Evolutionary conservation across 2,888 invertebrate genomes (phyloP).

Genomic region (Drosophila nigricruria): DNA sequence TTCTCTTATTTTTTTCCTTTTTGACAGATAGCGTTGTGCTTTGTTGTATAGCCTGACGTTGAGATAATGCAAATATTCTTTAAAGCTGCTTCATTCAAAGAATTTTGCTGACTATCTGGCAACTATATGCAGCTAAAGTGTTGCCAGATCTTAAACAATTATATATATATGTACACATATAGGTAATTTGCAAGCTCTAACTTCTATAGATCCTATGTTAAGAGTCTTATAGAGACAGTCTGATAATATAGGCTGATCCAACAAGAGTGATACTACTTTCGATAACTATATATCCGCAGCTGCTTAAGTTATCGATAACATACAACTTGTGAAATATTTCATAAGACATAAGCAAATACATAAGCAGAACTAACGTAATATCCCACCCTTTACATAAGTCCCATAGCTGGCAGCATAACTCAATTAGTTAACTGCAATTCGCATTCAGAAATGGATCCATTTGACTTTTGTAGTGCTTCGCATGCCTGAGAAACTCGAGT

Average conservation of each 20-base stretch:
- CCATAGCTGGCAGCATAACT: neutral
- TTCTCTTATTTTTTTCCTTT: slow-evolving; percentile 3
- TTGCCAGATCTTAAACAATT: neutral
- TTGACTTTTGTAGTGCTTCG: slow-evolving; percentile 5
- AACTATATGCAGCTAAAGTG: neutral
- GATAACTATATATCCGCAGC: neutral
- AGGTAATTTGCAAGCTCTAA: no score
- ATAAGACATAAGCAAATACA: neutral
- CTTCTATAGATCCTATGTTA: neutral
- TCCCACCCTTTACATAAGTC: neutral
- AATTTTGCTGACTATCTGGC: neutral
- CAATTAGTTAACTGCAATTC: slow-evolving; percentile 6
- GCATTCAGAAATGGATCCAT: neutral
- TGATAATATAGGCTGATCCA: neutral
- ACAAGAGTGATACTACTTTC: neutral
- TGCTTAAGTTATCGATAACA: neutral
- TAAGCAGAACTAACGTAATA: neutral
- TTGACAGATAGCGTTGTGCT: slow-evolving; percentile 4
- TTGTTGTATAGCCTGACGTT: slow-evolving; percentile 9
- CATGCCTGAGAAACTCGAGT: neutral
- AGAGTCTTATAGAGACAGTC: neutral
- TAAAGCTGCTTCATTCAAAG: neutral
- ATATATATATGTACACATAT: no score
- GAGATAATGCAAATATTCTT: slow-evolving; percentile 54
- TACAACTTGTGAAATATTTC: neutral